These are phyloP conservation scores for Ladona fulva DNA, from an alignment of 1,140 invertebrate species.

Conservation along the genomic window DNA sequence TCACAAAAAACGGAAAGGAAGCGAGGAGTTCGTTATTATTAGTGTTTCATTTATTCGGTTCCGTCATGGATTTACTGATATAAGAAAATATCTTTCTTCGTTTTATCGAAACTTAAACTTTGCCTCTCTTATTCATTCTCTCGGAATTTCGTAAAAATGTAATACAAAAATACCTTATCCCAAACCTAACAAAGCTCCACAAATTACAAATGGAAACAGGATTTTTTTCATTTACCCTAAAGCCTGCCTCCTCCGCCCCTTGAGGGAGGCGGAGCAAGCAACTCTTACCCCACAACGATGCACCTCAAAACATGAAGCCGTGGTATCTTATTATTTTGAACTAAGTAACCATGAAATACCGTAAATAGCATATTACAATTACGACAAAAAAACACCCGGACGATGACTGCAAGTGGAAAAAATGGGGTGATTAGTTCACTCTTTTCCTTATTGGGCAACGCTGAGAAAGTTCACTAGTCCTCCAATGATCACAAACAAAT, in stretches of 20 bases:
- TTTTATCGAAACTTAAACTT: not conserved
- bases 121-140: not conserved
- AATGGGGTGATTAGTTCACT: not conserved
- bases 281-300: slow-evolving; percentile 19
- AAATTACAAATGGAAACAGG: not conserved
- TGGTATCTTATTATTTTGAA: slow-evolving; percentile 20
- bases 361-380: slow-evolving; percentile 16
- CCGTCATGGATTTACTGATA: too few species aligned
- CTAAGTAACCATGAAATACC: slow-evolving; percentile 20
- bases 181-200: slow-evolving; percentile 8
- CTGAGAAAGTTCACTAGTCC: slow-evolving; percentile 8
- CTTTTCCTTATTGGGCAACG: not conserved
- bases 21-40: not conserved
- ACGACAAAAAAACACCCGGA: slow-evolving; percentile 12
- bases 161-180: slow-evolving; percentile 10
- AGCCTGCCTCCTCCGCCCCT: not conserved
- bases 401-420: slow-evolving; percentile 12
- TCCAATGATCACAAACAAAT: slow-evolving; percentile 14
- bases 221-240: not conserved
- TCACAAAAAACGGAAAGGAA: not conserved
- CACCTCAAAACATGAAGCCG: slow-evolving; percentile 24
- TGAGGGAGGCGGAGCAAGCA: slow-evolving; percentile 2
- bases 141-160: slow-evolving; percentile 2
- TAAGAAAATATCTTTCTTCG: not conserved
- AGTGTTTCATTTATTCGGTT: not conserved